Percentiles rank a stretch among this genome's conserved stretches.
Evolutionary conservation across 2,113 vertebrate genomes (phyloP).

Genomic region (Phylloscopus trochiloides): DNA sequence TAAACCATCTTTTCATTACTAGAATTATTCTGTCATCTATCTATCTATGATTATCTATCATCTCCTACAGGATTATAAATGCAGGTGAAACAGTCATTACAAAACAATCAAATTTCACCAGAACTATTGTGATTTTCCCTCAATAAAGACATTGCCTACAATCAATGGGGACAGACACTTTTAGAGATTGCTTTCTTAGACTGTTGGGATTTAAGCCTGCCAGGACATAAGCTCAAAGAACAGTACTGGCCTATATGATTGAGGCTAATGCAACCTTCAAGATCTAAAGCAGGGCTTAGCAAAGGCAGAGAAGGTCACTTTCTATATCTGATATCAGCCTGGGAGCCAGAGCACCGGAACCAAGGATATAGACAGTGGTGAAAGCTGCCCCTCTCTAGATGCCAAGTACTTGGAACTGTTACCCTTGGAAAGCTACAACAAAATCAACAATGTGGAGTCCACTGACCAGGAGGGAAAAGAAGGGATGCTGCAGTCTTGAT

Average conservation of each 20-base stretch:
- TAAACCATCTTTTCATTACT: not conserved
- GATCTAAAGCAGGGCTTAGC: not conserved
- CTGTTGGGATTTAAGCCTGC: not conserved
- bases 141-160: not conserved
- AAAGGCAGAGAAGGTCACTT: not conserved
- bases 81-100: not conserved
- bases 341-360: not conserved
- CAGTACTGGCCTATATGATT: not conserved
- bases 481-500: not conserved
- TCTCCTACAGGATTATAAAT: not conserved
- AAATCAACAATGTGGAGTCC: not conserved
- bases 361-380: accelerated
- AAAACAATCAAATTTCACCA: not conserved
- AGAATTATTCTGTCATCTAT: not conserved
- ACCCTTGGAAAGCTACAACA: not conserved
- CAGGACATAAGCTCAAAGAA: not conserved
- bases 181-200: not conserved
- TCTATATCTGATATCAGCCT: not conserved
- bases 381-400: not conserved
- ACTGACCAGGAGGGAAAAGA: not conserved
- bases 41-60: not conserved
- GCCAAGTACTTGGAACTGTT: not conserved
- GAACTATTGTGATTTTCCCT: not conserved
- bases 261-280: not conserved
- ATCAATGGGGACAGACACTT: not conserved